phyloP scores from a whole-genome alignment of 2,113 vertebrate species.

The Corythoichthys haematopterus region DNA sequence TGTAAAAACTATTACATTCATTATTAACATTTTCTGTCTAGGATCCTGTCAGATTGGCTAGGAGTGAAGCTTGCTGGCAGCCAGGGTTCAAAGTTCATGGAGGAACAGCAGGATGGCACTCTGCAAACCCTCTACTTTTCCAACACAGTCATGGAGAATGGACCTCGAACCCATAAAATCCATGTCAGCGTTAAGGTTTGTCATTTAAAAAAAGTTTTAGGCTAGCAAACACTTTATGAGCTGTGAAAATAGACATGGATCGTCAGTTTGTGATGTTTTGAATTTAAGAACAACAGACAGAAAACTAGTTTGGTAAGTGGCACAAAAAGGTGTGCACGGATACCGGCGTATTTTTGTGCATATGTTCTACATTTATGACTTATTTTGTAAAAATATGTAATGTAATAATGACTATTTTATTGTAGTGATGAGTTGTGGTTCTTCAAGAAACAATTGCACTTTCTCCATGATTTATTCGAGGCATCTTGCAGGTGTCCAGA shows the following conservation, averaged over 20 bases:
- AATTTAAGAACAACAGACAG: no score
- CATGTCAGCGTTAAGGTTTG: conserved; percentile 64
- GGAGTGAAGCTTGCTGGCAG: conserved; percentile 79
- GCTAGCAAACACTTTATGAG: no score
- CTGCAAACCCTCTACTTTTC: conserved; percentile 76
- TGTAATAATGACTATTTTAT: no score
- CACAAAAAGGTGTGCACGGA: no score
- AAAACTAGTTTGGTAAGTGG: no score
- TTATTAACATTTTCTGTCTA: conserved; percentile 34
- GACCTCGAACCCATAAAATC: conserved; percentile 59
- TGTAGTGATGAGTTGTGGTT: no score
- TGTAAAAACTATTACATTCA: neutral
- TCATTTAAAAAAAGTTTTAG: neutral
- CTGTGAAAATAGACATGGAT: no score
- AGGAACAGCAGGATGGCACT: conserved; percentile 35
- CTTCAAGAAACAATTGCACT: no score
- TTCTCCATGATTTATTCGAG: neutral
- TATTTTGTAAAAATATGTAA: no score
- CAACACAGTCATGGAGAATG: conserved; percentile 56
- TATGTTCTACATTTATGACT: no score
- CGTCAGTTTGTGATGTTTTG: no score
- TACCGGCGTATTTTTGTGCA: no score
- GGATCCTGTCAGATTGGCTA: conserved; percentile 85
- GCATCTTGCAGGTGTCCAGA: conserved; percentile 66
- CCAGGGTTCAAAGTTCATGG: conserved; percentile 24